phyloP scores from a whole-genome alignment of 2,888 invertebrate species.

The Beris chalybata region DNA sequence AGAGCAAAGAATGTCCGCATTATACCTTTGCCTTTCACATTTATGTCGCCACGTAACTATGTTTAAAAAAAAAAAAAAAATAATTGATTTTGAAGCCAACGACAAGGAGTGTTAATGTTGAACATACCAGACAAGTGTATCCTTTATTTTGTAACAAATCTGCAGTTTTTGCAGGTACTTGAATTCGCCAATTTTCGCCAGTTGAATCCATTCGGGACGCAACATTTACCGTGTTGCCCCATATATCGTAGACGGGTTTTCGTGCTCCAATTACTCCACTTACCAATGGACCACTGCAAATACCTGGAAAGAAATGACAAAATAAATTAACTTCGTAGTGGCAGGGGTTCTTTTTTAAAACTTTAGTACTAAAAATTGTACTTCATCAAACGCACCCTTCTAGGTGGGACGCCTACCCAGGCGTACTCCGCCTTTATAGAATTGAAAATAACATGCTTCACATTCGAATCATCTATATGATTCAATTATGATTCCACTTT shows the following conservation, averaged over 20 bases:
- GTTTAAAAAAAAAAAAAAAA: neutral
- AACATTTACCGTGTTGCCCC: slow-evolving; percentile 97
- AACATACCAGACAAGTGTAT: slow-evolving; percentile 53
- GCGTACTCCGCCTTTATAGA: too few relatives aligned
- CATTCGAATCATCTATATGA: too few relatives aligned
- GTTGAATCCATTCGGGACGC: slow-evolving; percentile 97
- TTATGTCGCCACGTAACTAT: slow-evolving; percentile 83
- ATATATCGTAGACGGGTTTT: slow-evolving; percentile 95
- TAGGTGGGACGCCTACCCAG: too few relatives aligned
- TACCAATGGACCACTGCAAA: slow-evolving; percentile 89
- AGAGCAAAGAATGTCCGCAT: slow-evolving; percentile 95
- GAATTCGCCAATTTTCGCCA: slow-evolving; percentile 84
- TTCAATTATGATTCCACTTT: too few relatives aligned
- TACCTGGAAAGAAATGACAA: slow-evolving; percentile 61
- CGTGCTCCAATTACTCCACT: slow-evolving; percentile 95
- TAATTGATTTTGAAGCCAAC: slow-evolving; percentile 3
- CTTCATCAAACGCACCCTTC: too few relatives aligned
- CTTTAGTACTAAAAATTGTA: too few relatives aligned
- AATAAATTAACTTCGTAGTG: too few relatives aligned
- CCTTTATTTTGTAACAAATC: slow-evolving; percentile 61
- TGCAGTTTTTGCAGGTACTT: slow-evolving; percentile 85
- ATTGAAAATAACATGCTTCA: too few relatives aligned
- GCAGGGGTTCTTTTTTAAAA: too few relatives aligned
- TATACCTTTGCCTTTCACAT: slow-evolving; percentile 92
- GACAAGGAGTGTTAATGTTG: neutral